Base-by-base conservation (phyloP, 1,140 invertebrate genomes). In the Triops cancriformis region DNA sequence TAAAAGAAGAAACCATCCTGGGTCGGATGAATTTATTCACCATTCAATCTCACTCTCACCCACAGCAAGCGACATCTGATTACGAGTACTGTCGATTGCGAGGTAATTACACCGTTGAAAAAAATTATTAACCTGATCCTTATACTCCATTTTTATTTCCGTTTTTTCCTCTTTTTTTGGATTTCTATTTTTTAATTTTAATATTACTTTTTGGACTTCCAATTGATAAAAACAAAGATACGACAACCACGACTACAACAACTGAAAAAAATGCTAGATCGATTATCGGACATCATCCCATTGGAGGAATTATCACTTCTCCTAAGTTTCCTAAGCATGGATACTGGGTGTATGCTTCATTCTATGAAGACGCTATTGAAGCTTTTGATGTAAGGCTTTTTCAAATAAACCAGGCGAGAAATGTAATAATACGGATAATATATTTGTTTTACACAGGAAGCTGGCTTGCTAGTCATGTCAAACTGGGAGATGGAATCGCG, bases 401-500 rank as follows among this genome's bases (percentile, higher is more conserved):
- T n/a, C 51, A 18, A 12, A 6, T 64, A 10, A 23, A 64, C 18
- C 2, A 2, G 14, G 4, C 51, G 51, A 0, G 51, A 64, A 6
- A 45, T 45, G 43, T 5, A 64, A 11, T n/a, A 23, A 64, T n/a
- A 7, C 31, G 2, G 2, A 37, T 64, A 64, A 64, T 64, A 23
- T 0, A n/a, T 5, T n/a, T 64, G 6, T 23, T 64, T 4, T 73
- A 83, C 80, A 14, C 75, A 89, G 88, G 84, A 87, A 80, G 85
- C 86, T 77, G 86, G 87, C 7, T 81, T 86, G 6, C 80, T 87
- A 6, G 87, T 88, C 0, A 85, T 88, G 81, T 88, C 86, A 76
- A 86, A 89, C 82, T 80, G 88, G 37, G 82, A 80, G 5, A 73
- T 88, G n/a, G 85, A 88, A 75, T 87, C 87, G 1, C 81, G 87